Evolutionary conservation across 2,888 invertebrate species (phyloP).

Genomic region (Gymnocheta viridis): DNA sequence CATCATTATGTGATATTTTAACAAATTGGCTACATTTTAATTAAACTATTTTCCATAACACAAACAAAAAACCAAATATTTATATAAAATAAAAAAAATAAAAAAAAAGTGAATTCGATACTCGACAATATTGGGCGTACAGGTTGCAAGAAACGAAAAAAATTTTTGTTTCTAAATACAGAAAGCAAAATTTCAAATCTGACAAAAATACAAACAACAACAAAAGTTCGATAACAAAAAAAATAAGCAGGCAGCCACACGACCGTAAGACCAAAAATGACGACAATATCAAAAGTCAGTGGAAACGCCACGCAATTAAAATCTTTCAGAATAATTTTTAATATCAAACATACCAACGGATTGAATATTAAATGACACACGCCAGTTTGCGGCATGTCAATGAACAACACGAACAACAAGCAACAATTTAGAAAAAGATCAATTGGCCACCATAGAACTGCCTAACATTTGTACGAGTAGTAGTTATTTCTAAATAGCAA

Average conservation of each 20-base stretch:
- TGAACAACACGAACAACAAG: constrained; percentile 41
- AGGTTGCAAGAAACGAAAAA: constrained; percentile 56
- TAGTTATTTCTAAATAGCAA: constrained; percentile 40
- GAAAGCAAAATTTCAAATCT: constrained; percentile 29
- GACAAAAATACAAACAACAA: constrained; percentile 10
- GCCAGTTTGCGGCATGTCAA: constrained; percentile 67
- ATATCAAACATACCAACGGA: constrained; percentile 32
- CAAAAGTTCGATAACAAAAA: background rate
- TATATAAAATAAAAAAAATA: constrained; percentile 30
- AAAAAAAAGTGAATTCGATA: constrained; percentile 51
- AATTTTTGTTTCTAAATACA: constrained; percentile 30
- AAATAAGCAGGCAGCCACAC: constrained; percentile 54
- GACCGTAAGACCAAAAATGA: constrained; percentile 56
- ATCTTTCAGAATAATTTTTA: constrained; percentile 42
- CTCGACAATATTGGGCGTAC: constrained; percentile 65
- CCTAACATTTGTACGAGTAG: constrained; percentile 21
- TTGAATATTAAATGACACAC: constrained; percentile 64
- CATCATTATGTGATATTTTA: constrained; percentile 65
- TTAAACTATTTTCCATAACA: constrained; percentile 67
- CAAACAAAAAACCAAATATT: constrained; percentile 34
- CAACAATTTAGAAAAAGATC: constrained; percentile 46
- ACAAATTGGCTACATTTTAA: constrained; percentile 69
- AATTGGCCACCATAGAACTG: constrained; percentile 56
- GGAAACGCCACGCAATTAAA: constrained; percentile 36
- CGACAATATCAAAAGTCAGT: constrained; percentile 48